Percentiles rank a stretch among this genome's conserved stretches.
phyloP scores from a whole-genome alignment of 2,113 vertebrate genomes.

The Clarias magur region DNA sequence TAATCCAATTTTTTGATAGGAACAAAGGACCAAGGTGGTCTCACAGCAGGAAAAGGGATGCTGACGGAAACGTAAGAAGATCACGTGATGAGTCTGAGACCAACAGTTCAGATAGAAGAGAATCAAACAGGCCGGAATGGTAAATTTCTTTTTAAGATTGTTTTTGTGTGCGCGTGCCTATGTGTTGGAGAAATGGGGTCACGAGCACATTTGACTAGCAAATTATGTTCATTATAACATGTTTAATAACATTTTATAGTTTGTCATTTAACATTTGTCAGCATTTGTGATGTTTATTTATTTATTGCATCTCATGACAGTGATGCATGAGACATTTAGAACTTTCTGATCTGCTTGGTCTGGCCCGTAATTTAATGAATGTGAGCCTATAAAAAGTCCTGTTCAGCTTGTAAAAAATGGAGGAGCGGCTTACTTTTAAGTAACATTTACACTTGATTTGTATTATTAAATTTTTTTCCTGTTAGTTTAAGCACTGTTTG shows the following conservation, averaged over 20 bases:
- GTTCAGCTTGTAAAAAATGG: not conserved
- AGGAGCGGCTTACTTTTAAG: not conserved
- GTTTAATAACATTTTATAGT: not conserved
- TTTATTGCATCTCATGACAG: not conserved
- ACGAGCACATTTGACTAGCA: not conserved
- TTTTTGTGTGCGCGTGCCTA: no score
- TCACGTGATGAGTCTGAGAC: slow-evolving; percentile 47
- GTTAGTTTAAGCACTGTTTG: not conserved
- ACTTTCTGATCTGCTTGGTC: not conserved
- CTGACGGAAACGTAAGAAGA: slow-evolving; percentile 75
- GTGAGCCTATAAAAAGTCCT: not conserved
- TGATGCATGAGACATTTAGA: not conserved
- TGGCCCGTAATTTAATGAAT: no score
- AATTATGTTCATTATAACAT: not conserved
- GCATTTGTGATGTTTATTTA: not conserved
- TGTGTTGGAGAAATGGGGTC: not conserved
- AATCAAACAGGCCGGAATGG: slow-evolving; percentile 55
- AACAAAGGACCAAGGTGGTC: slow-evolving; percentile 74
- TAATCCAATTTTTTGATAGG: slow-evolving; percentile 53
- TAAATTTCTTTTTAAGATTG: not conserved
- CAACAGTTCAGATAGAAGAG: slow-evolving; percentile 23
- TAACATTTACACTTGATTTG: not conserved
- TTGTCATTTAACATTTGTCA: no score
- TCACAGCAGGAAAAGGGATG: slow-evolving; percentile 81
- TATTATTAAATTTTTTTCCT: not conserved